A percentile compares a stretch with the other conserved stretches of the same genome.
These are phyloP conservation scores for Herpailurus yagouaroundi DNA, from an alignment of 2,113 vertebrate genomes.

Conservation along the genomic window DNA sequence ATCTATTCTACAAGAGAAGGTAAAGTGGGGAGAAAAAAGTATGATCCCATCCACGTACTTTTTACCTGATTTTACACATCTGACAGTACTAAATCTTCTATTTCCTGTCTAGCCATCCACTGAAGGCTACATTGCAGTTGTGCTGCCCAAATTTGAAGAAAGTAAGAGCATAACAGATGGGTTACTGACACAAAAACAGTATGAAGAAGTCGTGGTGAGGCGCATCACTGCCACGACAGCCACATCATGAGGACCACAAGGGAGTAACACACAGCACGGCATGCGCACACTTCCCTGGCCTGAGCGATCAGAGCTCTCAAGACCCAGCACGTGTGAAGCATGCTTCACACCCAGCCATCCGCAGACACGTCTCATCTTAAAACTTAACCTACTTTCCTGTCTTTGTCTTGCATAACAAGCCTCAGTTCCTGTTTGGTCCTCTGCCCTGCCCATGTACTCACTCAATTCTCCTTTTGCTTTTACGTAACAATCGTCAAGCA, in stretches of 20 bases:
- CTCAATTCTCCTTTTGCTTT: neutral
- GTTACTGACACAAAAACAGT: slow-evolving; percentile 92
- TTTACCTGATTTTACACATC: neutral
- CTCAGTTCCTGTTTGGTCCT: neutral
- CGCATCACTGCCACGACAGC: slow-evolving; percentile 74
- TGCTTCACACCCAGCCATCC: accelerated
- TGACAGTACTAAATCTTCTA: slow-evolving; percentile 44
- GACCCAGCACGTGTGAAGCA: accelerated
- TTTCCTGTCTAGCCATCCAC: slow-evolving; percentile 90
- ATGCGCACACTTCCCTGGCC: neutral
- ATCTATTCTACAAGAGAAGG: slow-evolving; percentile 93
- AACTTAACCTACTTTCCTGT: neutral
- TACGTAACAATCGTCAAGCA: slow-evolving; percentile 15
- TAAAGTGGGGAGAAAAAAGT: slow-evolving; percentile 69
- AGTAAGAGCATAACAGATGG: slow-evolving; percentile 95
- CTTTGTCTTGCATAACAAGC: neutral
- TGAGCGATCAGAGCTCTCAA: accelerated
- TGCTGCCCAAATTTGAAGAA: slow-evolving; percentile 98
- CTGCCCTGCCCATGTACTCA: neutral
- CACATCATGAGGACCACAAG: slow-evolving; percentile 18
- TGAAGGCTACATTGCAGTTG: slow-evolving; percentile 97
- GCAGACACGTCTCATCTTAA: neutral
- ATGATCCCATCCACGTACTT: no score
- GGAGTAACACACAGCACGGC: accelerated
- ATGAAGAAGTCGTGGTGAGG: slow-evolving; percentile 89